Evolutionary conservation across 2,797 vertebrate species (phyloP).

Genomic region (Xyrichtys novacula): DNA sequence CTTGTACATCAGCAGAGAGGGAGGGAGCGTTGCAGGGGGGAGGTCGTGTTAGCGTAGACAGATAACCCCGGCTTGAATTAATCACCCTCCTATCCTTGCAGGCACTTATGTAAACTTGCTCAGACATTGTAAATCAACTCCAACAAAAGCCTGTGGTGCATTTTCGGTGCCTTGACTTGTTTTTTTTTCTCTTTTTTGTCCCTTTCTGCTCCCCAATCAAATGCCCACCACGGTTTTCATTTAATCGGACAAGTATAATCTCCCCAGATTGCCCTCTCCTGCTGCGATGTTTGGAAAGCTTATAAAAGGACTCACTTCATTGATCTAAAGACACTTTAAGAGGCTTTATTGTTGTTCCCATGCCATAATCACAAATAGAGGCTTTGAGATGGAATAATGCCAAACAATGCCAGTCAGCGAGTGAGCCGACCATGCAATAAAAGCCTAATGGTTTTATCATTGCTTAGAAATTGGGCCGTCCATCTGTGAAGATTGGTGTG

Average conservation of each 20-base stretch:
- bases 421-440: constrained; percentile 39
- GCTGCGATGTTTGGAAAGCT: constrained; percentile 64
- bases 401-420: constrained; percentile 57
- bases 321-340: constrained; percentile 68
- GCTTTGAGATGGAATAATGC: constrained; percentile 57
- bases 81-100: constrained; percentile 29
- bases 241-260: constrained; percentile 73
- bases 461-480: constrained; percentile 23
- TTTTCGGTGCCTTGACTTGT: neutral
- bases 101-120: constrained; percentile 15
- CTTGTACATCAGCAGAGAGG: constrained; percentile 30
- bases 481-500: constrained; percentile 18
- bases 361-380: constrained; percentile 61
- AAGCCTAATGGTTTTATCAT: constrained; percentile 60
- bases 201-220: constrained; percentile 44
- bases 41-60: constrained; percentile 35
- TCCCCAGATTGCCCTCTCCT: constrained; percentile 63
- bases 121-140: constrained; percentile 27
- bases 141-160: neutral
- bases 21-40: constrained; percentile 2
- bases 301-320: constrained; percentile 67
- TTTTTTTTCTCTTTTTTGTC: constrained; percentile 22
- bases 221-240: constrained; percentile 55
- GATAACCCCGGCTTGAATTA: constrained; percentile 42
- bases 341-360: constrained; percentile 48